Evolutionary conservation across 2,888 invertebrate genomes (phyloP).

Genomic region (Leucophora obtusa): DNA sequence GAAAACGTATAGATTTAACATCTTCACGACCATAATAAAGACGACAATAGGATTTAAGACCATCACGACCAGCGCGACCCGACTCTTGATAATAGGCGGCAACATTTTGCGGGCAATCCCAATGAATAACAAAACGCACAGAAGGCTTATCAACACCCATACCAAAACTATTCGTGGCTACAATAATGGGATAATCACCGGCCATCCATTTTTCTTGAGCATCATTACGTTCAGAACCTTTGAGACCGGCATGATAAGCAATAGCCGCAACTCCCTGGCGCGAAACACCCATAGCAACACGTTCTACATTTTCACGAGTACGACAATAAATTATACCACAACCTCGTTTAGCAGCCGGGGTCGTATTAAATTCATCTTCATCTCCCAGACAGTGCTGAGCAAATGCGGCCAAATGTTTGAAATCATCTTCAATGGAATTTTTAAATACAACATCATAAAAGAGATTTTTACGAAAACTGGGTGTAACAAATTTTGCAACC

Average conservation of each 20-base stretch:
- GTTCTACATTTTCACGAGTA: slow-evolving; percentile 93
- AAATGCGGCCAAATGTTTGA: slow-evolving; percentile 88
- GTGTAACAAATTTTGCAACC: slow-evolving; percentile 87
- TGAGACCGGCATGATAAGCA: slow-evolving; percentile 94
- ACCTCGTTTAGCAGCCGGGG: slow-evolving; percentile 76
- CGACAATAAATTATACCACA: slow-evolving; percentile 97
- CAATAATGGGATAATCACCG: slow-evolving; percentile 92
- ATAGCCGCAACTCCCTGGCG: slow-evolving; percentile 86
- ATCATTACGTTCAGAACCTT: slow-evolving; percentile 84
- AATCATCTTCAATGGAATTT: slow-evolving; percentile 89
- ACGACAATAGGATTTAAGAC: slow-evolving; percentile 91
- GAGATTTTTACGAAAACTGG: slow-evolving; percentile 94
- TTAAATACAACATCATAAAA: slow-evolving; percentile 96
- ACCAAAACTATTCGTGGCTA: slow-evolving; percentile 98
- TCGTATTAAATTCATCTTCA: slow-evolving; percentile 73
- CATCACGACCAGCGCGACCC: slow-evolving; percentile 94
- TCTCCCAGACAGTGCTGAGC: slow-evolving; percentile 83
- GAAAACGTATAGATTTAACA: slow-evolving; percentile 88
- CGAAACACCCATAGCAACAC: slow-evolving; percentile 87
- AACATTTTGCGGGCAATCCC: slow-evolving; percentile 96
- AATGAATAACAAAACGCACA: slow-evolving; percentile 97
- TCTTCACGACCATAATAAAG: slow-evolving; percentile 93
- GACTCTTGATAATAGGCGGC: slow-evolving; percentile 92
- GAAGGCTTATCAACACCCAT: slow-evolving; percentile 99
- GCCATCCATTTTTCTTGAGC: slow-evolving; percentile 96